Percentiles rank a stretch among this genome's conserved stretches.
These are phyloP conservation scores for Drosophila bipectinata DNA, from an alignment of 1,140 invertebrate genomes.

Conservation along the genomic window DNA sequence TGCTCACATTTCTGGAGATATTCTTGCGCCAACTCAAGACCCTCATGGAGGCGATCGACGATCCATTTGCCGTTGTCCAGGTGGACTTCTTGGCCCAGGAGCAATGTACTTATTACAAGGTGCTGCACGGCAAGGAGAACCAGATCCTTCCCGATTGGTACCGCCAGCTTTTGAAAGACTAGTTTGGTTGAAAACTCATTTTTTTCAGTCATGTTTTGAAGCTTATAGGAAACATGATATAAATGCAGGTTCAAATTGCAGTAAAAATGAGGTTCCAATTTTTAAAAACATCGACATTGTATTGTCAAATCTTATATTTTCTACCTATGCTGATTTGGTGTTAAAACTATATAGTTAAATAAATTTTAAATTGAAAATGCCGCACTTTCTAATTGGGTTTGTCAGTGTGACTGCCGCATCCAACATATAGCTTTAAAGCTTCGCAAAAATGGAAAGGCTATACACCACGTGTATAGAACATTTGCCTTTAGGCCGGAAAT, in stretches of 20 bases:
- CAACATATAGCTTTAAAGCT: not conserved
- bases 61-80: conserved; percentile 31
- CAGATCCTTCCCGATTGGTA: conserved; percentile 57
- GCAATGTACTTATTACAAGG: conserved; percentile 1
- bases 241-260: no score
- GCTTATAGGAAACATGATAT: no score
- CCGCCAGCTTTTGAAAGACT: conserved; percentile 2
- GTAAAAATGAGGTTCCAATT: no score
- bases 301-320: no score
- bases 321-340: no score
- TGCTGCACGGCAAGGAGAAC: conserved; percentile 5
- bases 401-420: not conserved
- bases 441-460: no score
- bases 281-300: no score
- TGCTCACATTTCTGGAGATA: conserved; percentile 24
- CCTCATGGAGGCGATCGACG: conserved; percentile 37
- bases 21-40: conserved; percentile 36
- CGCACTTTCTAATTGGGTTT: not conserved
- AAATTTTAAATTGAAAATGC: no score
- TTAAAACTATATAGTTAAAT: no score
- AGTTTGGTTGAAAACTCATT: not conserved
- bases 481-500: no score
- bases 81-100: conserved; percentile 19
- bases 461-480: no score
- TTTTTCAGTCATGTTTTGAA: no score